Evolutionary conservation across 2,113 vertebrate genomes (phyloP).

Genomic region (Xenopus borealis): DNA sequence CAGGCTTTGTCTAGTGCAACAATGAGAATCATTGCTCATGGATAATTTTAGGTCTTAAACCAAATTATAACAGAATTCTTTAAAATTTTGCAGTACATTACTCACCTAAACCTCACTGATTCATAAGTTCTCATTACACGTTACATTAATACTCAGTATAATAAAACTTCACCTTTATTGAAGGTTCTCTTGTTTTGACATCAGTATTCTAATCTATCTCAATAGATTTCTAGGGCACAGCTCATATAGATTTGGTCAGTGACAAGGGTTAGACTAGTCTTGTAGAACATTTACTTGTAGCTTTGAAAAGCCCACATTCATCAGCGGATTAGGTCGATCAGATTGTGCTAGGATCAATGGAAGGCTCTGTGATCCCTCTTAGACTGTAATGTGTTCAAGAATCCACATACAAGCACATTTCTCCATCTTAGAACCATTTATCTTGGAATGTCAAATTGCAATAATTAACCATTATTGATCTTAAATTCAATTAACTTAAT

Average conservation of each 20-base stretch:
- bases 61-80: no score
- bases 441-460: conserved; percentile 95
- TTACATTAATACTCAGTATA: conserved; percentile 70
- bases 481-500: conserved; percentile 99
- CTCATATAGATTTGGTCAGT: conserved; percentile 70
- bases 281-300: conserved; percentile 79
- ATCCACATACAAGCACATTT: conserved; percentile 61
- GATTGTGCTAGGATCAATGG: conserved; percentile 82
- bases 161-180: conserved; percentile 71
- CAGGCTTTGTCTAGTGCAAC: no score
- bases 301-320: conserved; percentile 78
- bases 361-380: conserved; percentile 73
- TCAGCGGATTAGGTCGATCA: conserved; percentile 84
- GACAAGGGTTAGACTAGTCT: conserved; percentile 78
- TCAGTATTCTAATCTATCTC: conserved; percentile 70
- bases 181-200: conserved; percentile 66
- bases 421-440: conserved; percentile 81
- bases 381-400: conserved; percentile 66
- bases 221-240: conserved; percentile 72
- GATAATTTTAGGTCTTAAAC: no score
- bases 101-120: conserved; percentile 60
- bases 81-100: conserved; percentile 20
- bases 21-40: no score
- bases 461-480: conserved; percentile 99
- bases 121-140: conserved; percentile 58